Evolutionary conservation across 2,888 invertebrate species (phyloP).

Genomic region (Cryptosula pallasiana): DNA sequence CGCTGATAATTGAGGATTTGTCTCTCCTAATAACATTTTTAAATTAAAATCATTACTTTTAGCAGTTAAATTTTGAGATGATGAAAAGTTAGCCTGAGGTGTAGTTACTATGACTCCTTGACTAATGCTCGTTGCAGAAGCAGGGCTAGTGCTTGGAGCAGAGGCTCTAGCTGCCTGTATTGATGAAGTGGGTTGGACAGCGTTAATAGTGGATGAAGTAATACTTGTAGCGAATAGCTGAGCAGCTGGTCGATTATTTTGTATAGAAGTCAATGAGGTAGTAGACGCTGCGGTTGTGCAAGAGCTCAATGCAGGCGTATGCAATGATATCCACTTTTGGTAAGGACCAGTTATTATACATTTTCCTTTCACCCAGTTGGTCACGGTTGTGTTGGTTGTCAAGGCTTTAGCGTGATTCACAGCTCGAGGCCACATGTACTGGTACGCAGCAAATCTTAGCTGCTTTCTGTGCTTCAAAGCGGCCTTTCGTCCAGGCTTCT

Average conservation of each 20-base stretch:
- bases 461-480: slow-evolving; percentile 25
- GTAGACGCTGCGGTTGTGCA: background rate
- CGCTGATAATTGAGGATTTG: no score
- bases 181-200: background rate
- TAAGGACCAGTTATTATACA: slow-evolving; percentile 49
- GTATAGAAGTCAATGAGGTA: background rate
- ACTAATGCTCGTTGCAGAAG: no score
- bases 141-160: no score
- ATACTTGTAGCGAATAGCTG: no score
- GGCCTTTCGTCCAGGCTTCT: slow-evolving; percentile 27
- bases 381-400: slow-evolving; percentile 43
- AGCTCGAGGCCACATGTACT: slow-evolving; percentile 40
- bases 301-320: background rate
- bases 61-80: no score
- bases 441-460: slow-evolving; percentile 32
- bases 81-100: no score
- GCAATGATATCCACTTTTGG: slow-evolving; percentile 40
- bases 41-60: no score
- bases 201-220: background rate
- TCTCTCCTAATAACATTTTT: no score
- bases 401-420: slow-evolving; percentile 32
- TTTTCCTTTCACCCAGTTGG: slow-evolving; percentile 44
- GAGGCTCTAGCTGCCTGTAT: background rate
- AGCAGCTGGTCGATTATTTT: background rate
- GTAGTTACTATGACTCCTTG: no score